Evolutionary conservation across 2,888 invertebrate species (phyloP).

Genomic region (Herminia tarsipennalis): DNA sequence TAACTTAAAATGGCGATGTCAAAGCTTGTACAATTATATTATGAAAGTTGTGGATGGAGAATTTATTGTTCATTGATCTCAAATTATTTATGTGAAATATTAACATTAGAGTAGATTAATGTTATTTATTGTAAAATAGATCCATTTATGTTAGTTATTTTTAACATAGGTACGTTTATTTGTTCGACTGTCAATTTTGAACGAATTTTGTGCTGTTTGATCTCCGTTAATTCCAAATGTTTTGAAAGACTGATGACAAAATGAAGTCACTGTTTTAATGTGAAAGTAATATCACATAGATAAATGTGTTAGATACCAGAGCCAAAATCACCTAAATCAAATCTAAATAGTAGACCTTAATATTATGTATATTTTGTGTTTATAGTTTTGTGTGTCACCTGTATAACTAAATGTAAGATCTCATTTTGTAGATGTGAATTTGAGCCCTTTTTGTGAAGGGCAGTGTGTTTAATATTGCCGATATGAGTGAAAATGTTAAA

Average conservation of each 20-base stretch:
- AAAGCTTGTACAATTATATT: conserved; percentile 33
- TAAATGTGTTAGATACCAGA: conserved; percentile 6
- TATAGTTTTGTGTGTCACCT: conserved; percentile 59
- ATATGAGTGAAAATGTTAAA: conserved; percentile 70
- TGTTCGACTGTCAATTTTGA: conserved; percentile 44
- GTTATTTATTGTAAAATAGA: conserved; percentile 70
- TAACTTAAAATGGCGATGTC: conserved; percentile 27
- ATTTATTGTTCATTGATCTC: conserved; percentile 79
- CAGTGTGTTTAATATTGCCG: conserved; percentile 43
- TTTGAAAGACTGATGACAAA: conserved; percentile 64
- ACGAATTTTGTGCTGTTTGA: conserved; percentile 58
- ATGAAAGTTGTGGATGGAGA: conserved; percentile 55
- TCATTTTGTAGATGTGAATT: conserved; percentile 68
- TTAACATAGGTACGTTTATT: conserved; percentile 24
- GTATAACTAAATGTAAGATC: conserved; percentile 63
- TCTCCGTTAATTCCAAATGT: conserved; percentile 72
- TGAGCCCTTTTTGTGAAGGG: conserved; percentile 38
- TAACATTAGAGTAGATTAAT: conserved; percentile 66
- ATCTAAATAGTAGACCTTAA: conserved; percentile 14
- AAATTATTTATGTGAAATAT: conserved; percentile 80
- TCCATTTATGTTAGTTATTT: conserved; percentile 31
- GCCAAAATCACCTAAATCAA: conserved; percentile 17
- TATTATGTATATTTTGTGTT: conserved; percentile 44
- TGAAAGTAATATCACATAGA: conserved; percentile 5
- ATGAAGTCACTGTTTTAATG: conserved; percentile 28